Evolutionary conservation across 2,797 vertebrate genomes (phyloP).

Genomic region (Erethizon dorsatum): DNA sequence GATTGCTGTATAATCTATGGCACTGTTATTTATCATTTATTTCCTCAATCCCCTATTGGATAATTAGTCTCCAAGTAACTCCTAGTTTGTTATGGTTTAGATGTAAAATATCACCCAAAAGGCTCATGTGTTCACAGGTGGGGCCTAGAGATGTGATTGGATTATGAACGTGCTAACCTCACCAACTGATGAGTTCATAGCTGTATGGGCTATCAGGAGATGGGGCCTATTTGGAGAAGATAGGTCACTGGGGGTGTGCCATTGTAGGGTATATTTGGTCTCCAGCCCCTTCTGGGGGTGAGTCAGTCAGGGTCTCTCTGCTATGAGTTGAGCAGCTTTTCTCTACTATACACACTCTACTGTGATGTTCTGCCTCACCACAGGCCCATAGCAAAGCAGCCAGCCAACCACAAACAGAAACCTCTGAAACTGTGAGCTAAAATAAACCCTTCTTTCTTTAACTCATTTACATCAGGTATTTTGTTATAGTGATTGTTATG

Average conservation of each 20-base stretch:
- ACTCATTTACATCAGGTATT: background rate
- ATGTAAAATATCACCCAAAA: background rate
- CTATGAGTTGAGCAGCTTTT: background rate
- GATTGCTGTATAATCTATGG: slow-evolving; percentile 41
- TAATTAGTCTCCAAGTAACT: slow-evolving; percentile 45
- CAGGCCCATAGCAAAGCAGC: background rate
- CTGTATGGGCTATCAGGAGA: background rate
- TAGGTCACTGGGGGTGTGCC: background rate
- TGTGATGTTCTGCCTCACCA: background rate
- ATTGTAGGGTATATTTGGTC: background rate
- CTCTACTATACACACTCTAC: background rate
- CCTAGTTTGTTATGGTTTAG: background rate
- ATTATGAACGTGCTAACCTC: background rate
- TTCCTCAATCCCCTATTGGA: slow-evolving; percentile 29
- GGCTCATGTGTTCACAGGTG: background rate
- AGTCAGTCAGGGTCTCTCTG: background rate
- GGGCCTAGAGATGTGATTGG: background rate
- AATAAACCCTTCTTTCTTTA: background rate
- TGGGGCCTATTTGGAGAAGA: background rate
- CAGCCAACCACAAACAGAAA: background rate
- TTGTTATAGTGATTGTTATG: background rate
- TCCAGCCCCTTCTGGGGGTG: background rate
- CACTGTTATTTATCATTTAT: slow-evolving; percentile 18
- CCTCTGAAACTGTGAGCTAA: background rate
- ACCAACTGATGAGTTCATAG: background rate